Evolutionary conservation across 2,797 vertebrate genomes (phyloP), one percentile per base, ranked within the genome.

Genomic region (Macroramphosus scolopax): DNA sequence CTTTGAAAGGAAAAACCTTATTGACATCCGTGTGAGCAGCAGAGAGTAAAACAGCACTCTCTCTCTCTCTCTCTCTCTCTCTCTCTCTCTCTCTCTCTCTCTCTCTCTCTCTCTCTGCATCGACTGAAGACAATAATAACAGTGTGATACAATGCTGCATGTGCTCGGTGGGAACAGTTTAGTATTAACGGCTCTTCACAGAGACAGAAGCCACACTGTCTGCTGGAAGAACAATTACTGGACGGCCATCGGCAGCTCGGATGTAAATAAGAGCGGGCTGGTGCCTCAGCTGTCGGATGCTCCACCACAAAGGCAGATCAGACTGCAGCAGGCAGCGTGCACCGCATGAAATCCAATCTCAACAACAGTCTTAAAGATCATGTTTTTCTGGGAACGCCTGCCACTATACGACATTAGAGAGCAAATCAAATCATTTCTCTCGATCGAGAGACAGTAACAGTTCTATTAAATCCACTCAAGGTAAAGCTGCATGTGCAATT

Each of bases 161-260:
- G 10, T 39, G 48, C 24, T 69, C 16, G 44, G 3, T 18, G 13
- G 22, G 6, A 2, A 7, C n/a, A 51, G 53, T 39, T 29, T 4
- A 53, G 67, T 54, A 70, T 68, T 63, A 63, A 72, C 43, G 36
- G 37, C 35, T 49, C 20, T 39, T 26, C 38, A 60, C 8, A 25
- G 45, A 72, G 54, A 75, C 47, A 68, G 49, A 72, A 72, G 65
- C 60, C 67, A 68, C 72, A 59, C 57, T 61, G 62, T 59, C 69
- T 64, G 65, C 66, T 71, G 39, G 43, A 69, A 64, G 67, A 77
- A 74, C 75, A 81, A 81, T 84, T 72, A 83, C 68, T 71, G 62
- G 59, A 68, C 67, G 63, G 41, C 64, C 38, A 22, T 72, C 36
- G 25, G 68, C 68, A 65, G 56, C 62, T 64, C 29, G 52, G 46